Conservation (phyloP, 1,140 invertebrate species). For the Lycorma delicatula region DNA sequence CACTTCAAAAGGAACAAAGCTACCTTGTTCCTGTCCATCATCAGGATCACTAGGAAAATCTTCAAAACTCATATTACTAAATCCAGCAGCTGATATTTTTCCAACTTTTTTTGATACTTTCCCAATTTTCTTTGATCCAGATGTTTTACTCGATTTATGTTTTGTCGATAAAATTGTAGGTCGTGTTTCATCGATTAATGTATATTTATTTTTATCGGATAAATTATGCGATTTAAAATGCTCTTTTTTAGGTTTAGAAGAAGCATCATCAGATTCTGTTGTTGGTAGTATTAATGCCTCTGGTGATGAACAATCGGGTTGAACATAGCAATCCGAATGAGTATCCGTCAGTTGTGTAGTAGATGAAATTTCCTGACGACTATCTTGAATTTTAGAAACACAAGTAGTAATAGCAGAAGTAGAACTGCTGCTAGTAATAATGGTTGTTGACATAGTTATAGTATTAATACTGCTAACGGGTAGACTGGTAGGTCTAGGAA, state of each 20-base stretch:
- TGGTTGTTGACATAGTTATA: background rate
- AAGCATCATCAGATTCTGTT: background rate
- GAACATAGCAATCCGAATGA: background rate
- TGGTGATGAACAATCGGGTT: constrained; percentile 6
- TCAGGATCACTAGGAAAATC: constrained; percentile 61
- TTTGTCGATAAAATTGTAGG: constrained; percentile 6
- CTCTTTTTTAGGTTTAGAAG: constrained; percentile 38
- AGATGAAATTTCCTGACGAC: background rate
- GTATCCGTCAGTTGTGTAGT: background rate
- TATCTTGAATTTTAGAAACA: background rate
- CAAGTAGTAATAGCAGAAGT: background rate
- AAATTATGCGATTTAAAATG: constrained; percentile 36
- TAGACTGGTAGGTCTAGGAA: constrained; percentile 18
- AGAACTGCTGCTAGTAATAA: background rate
- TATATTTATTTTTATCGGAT: constrained; percentile 44
- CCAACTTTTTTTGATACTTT: constrained; percentile 26
- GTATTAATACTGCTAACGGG: too few relatives aligned
- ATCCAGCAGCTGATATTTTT: constrained; percentile 40
- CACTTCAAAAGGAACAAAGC: constrained; percentile 49
- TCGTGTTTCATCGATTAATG: constrained; percentile 41
- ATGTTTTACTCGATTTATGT: constrained; percentile 24
- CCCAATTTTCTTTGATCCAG: constrained; percentile 27
- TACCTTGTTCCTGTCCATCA: constrained; percentile 20
- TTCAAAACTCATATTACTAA: constrained; percentile 72
- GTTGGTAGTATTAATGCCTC: constrained; percentile 10